Base-by-base conservation (phyloP, 2,888 invertebrate species). In the Morinoia aosen region DNA sequence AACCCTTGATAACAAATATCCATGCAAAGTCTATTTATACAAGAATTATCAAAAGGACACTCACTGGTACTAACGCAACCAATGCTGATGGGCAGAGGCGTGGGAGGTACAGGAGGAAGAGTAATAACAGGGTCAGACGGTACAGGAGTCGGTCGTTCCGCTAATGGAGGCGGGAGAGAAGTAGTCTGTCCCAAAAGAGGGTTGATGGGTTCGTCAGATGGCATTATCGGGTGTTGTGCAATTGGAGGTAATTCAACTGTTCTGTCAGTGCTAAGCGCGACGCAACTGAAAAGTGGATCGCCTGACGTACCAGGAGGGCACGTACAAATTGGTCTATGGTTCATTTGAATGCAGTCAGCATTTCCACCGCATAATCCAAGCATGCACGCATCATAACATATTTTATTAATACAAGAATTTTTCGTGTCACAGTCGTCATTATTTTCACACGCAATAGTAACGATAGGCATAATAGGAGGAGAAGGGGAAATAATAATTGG, bases 1-100 rank as follows among this genome's bases (percentile, higher is more conserved):
- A 98, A 98, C 97, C 99, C 99, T 19, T 98, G 98, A 97, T 98
- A 98, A 95, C 97, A 97, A 48, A 97, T 96, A 94, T 96, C 96
- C 95, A 96, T 95, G 95, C 97, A 97, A 61, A 97, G 96, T 58
- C 96, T 96, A 96, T 97, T 97, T 95, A 97, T 96, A 96, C 97
- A 97, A n/a, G 97, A 97, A 95, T 97, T 97, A 93, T 97, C 97
- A 94, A 96, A 97, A 10, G 97, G 97, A 96, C 97, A 97, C 3
- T 97, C 97, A 95, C 97, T 97, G 95, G 97, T 97, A 58, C 97
- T 97, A 95, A 97, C 96, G 96, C 97, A 97, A 88, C 96, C 97
- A 88, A 96, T 76, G n/a, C 91, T 48, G 95, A 96, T 48, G 7
- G 58, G 91, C 25, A 96, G 95, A 88, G 95, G 58, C 88, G 95